These are phyloP conservation scores for Hymenopus coronatus DNA, from an alignment of 2,888 invertebrate genomes.

Conservation along the genomic window DNA sequence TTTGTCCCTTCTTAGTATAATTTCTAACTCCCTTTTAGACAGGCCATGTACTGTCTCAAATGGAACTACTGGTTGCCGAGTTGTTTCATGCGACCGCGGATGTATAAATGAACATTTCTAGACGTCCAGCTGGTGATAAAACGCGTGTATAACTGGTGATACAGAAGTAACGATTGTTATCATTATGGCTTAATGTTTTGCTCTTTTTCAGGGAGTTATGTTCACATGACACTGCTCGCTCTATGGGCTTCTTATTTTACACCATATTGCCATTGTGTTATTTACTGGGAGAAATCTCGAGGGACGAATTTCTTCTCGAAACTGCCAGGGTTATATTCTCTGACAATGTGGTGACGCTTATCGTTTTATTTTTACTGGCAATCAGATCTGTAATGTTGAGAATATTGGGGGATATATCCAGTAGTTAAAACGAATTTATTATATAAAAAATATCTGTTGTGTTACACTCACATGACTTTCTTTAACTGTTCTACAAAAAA, in stretches of 20 bases:
- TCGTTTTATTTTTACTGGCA: background rate
- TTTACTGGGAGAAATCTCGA: background rate
- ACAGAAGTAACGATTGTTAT: background rate
- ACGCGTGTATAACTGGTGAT: background rate
- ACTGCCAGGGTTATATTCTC: background rate
- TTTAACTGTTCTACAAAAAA: no score
- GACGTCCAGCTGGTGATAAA: background rate
- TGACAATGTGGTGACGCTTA: background rate
- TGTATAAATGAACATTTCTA: no score
- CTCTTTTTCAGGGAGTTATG: background rate
- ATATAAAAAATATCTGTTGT: no score
- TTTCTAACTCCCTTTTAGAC: no score
- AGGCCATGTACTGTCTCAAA: no score
- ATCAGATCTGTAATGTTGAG: no score
- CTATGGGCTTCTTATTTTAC: background rate
- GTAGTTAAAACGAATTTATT: no score
- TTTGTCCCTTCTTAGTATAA: no score
- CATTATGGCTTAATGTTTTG: background rate
- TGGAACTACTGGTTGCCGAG: no score
- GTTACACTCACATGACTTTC: no score
- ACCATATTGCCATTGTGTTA: background rate
- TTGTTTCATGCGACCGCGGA: no score
- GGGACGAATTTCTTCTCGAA: background rate
- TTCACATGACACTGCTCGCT: background rate
- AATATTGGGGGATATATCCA: no score